These are phyloP conservation scores for Chironex yamaguchii DNA, from an alignment of 30 jellyfish, hydroid and myxozoan species.

Conservation along the genomic window DNA sequence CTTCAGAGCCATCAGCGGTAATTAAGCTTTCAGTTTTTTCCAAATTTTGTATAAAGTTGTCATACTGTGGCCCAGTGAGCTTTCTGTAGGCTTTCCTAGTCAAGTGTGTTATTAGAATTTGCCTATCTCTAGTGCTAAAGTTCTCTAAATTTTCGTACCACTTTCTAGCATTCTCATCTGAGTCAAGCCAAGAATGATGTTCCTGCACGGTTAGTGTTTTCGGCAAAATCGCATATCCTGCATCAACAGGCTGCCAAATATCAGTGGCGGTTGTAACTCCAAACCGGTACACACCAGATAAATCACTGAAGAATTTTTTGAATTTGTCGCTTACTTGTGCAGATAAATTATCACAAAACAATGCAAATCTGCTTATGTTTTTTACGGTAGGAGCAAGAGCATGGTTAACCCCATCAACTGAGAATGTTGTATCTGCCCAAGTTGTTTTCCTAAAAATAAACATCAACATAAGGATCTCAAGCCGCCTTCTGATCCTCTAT, in stretches of 20 bases:
- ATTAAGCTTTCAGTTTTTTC: slow-evolving; percentile 68
- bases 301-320: background rate
- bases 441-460: slow-evolving; percentile 37
- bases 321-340: slow-evolving; percentile 34
- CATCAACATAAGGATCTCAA: slow-evolving; percentile 61
- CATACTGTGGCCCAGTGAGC: slow-evolving; percentile 19
- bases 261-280: slow-evolving; percentile 71
- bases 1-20: slow-evolving; percentile 79
- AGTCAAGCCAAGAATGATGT: slow-evolving; percentile 53
- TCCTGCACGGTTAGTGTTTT: slow-evolving; percentile 20
- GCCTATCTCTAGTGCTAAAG: slow-evolving; percentile 49
- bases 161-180: slow-evolving; percentile 46
- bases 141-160: slow-evolving; percentile 27
- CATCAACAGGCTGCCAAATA: slow-evolving; percentile 63
- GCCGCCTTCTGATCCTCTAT: slow-evolving; percentile 65
- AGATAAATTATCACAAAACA: slow-evolving; percentile 20
- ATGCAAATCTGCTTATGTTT: background rate
- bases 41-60: slow-evolving; percentile 20
- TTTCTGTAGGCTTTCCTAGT: slow-evolving; percentile 63
- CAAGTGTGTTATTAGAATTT: slow-evolving; percentile 40
- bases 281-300: slow-evolving; percentile 42
- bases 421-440: no score
- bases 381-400: slow-evolving; percentile 34
- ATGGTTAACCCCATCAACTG: slow-evolving; percentile 22
- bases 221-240: slow-evolving; percentile 41